Evolutionary conservation across 2,797 vertebrate species (phyloP).

Genomic region (Mormyrops boulengeri): DNA sequence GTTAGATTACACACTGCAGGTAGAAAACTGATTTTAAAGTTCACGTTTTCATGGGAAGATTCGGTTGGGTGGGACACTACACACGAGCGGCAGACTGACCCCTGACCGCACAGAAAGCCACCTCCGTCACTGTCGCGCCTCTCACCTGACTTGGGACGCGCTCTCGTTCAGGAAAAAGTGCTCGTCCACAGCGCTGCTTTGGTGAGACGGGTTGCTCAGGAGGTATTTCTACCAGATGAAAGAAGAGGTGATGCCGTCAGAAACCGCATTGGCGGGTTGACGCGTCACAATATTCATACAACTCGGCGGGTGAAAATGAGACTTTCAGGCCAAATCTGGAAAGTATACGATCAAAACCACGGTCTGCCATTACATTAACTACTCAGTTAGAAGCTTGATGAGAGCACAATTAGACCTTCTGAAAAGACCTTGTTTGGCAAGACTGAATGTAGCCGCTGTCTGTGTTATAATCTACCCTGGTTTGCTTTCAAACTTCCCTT

Average conservation of each 20-base stretch:
- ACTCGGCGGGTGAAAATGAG: constrained; percentile 18
- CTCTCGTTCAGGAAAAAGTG: constrained; percentile 75
- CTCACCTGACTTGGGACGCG: constrained; percentile 67
- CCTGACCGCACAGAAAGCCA: background rate
- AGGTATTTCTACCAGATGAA: constrained; percentile 61
- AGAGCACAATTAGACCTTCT: constrained; percentile 14
- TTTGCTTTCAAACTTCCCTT: constrained; percentile 51
- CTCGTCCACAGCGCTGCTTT: constrained; percentile 70
- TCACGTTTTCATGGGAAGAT: background rate
- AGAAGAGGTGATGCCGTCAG: background rate
- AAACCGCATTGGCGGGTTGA: background rate
- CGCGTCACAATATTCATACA: background rate
- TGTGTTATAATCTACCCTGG: constrained; percentile 49
- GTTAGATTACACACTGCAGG: background rate
- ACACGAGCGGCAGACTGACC: background rate
- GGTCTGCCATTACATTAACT: background rate
- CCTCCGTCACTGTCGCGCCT: background rate
- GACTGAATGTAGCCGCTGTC: background rate
- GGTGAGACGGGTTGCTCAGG: constrained; percentile 69
- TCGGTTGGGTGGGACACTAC: no score
- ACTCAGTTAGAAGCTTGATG: background rate
- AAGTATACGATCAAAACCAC: background rate
- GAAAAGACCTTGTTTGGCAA: constrained; percentile 56
- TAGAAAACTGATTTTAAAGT: background rate
- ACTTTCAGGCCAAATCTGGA: constrained; percentile 21